These are phyloP conservation scores for Hypercompe scribonia DNA, from an alignment of 2,888 invertebrate genomes.

Conservation along the genomic window DNA sequence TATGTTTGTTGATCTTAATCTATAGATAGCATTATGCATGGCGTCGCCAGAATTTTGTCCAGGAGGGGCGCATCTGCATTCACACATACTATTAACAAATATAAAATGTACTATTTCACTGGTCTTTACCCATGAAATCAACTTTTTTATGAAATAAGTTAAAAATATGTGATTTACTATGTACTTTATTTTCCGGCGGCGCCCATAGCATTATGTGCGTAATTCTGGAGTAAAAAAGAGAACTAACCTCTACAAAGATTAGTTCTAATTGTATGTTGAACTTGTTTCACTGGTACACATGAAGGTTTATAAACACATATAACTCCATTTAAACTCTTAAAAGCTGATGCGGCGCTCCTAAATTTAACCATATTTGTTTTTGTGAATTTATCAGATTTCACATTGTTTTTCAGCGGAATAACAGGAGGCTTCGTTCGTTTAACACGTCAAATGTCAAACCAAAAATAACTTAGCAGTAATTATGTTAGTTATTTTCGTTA, in stretches of 20 bases:
- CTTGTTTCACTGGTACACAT: conserved; percentile 82
- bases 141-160: too few species aligned
- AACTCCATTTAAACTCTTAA: conserved; percentile 90
- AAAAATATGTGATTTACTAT: too few species aligned
- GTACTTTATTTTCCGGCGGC: too few species aligned
- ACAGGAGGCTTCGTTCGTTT: neutral
- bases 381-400: neutral
- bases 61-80: too few species aligned
- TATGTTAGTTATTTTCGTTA: neutral
- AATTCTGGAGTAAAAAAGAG: neutral
- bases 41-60: too few species aligned
- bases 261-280: conserved; percentile 86
- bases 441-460: neutral
- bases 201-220: too few species aligned
- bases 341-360: conserved; percentile 86
- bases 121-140: too few species aligned
- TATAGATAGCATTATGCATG: neutral
- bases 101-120: too few species aligned
- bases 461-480: neutral
- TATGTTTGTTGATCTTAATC: neutral
- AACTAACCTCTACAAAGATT: conserved; percentile 90
- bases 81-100: too few species aligned
- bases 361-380: conserved; percentile 67
- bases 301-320: conserved; percentile 93
- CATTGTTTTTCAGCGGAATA: neutral